Percentiles rank a stretch among this genome's conserved stretches.
Conservation (phyloP, 2,113 vertebrate genomes). For the Tetraodon nigroviridis region DNA sequence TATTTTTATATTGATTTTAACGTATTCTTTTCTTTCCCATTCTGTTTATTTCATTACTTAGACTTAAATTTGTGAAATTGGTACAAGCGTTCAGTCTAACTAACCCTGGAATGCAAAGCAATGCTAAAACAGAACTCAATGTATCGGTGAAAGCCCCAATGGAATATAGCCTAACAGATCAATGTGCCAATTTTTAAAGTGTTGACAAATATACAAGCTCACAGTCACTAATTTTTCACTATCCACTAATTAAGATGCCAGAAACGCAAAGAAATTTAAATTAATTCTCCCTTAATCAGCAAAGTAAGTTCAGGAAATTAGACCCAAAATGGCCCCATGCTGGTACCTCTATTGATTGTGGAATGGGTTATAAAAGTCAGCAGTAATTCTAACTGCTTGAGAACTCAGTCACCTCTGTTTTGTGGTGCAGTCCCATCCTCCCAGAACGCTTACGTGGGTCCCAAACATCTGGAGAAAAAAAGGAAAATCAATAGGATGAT, state of each 20-base stretch:
- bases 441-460: slow-evolving; percentile 53
- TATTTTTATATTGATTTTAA: too few species aligned
- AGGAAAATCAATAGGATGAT: slow-evolving; percentile 55
- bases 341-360: slow-evolving; percentile 45
- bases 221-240: slow-evolving; percentile 17
- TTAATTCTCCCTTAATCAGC: slow-evolving; percentile 15
- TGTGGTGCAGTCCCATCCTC: slow-evolving; percentile 38
- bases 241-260: slow-evolving; percentile 23
- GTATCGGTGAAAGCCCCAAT: slow-evolving; percentile 23
- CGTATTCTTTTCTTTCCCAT: too few species aligned
- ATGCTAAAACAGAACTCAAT: slow-evolving; percentile 32
- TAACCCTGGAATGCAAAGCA: slow-evolving; percentile 26
- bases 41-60: too few species aligned
- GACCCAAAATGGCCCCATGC: slow-evolving; percentile 21
- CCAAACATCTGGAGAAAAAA: slow-evolving; percentile 44
- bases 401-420: slow-evolving; percentile 31
- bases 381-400: slow-evolving; percentile 38
- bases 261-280: slow-evolving; percentile 10
- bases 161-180: slow-evolving; percentile 33
- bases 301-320: slow-evolving; percentile 5
- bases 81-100: slow-evolving; percentile 4
- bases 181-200: slow-evolving; percentile 49
- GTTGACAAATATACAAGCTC: slow-evolving; percentile 28
- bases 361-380: slow-evolving; percentile 42
- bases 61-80: slow-evolving; percentile 4